A percentile compares a stretch with the other conserved stretches of the same genome.
These are phyloP conservation scores for Psittacula echo DNA, from an alignment of 2,797 vertebrate species.

Conservation along the genomic window DNA sequence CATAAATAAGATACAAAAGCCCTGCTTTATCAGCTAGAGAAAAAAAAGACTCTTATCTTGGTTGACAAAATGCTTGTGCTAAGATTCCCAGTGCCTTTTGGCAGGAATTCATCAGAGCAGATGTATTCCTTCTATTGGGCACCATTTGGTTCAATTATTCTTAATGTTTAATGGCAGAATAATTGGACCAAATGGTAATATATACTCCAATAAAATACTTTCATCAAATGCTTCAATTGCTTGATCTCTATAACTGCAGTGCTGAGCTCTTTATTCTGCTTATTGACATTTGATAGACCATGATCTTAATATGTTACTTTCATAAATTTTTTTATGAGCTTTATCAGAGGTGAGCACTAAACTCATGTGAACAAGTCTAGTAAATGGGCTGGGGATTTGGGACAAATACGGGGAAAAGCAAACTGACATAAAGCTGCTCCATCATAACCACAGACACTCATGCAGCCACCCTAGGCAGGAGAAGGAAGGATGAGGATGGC, in stretches of 20 bases:
- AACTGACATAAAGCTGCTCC: neutral
- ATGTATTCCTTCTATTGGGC: constrained; percentile 61
- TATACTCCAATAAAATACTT: constrained; percentile 64
- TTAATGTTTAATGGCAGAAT: constrained; percentile 72
- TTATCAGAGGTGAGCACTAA: constrained; percentile 8
- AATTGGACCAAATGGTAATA: constrained; percentile 69
- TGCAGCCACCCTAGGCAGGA: neutral
- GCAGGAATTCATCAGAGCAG: constrained; percentile 65
- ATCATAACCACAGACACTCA: neutral
- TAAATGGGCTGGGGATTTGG: neutral
- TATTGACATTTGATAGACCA: constrained; percentile 60
- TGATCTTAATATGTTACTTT: constrained; percentile 21
- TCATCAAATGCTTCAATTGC: constrained; percentile 67
- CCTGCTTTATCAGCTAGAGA: constrained; percentile 46
- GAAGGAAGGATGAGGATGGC: neutral
- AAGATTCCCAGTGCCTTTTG: constrained; percentile 54
- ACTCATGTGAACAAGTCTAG: neutral
- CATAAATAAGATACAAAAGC: constrained; percentile 66
- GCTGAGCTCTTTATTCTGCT: constrained; percentile 44
- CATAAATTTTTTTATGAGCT: constrained; percentile 3
- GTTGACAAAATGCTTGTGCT: constrained; percentile 40
- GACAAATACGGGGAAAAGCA: neutral
- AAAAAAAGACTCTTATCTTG: constrained; percentile 48
- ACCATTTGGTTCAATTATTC: constrained; percentile 69
- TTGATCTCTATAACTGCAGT: neutral